Evolutionary conservation across 2,113 vertebrate species (phyloP).

Genomic region (Bubalus kerabau): DNA sequence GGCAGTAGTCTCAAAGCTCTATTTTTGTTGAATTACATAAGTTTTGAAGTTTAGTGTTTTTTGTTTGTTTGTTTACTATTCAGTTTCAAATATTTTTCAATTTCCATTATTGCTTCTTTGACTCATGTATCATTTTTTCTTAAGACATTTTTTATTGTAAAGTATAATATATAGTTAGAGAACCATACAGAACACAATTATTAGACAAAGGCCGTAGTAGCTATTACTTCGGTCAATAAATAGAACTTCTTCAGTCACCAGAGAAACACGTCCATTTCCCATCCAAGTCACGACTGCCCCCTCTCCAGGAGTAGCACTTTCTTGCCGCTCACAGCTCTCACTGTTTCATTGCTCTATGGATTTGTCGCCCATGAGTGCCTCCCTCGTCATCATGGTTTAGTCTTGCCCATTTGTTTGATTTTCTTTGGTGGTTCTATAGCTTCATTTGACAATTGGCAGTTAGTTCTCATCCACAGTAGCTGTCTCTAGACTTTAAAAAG

Average conservation of each 20-base stretch:
- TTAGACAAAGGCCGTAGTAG: neutral
- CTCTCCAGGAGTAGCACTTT: neutral
- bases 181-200: neutral
- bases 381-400: neutral
- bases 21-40: neutral
- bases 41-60: neutral
- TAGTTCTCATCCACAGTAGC: neutral
- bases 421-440: neutral
- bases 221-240: neutral
- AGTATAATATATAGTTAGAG: neutral
- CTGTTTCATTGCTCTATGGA: neutral
- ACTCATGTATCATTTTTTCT: neutral
- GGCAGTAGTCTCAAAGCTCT: neutral
- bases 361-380: too few species aligned
- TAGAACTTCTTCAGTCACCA: neutral
- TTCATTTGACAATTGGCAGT: neutral
- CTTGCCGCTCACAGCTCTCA: neutral
- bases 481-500: neutral
- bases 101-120: neutral
- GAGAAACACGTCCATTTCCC: neutral
- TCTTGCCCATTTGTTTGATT: neutral
- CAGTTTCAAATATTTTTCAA: neutral
- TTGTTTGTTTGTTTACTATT: neutral
- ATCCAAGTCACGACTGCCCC: fast-evolving
- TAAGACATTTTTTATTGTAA: neutral